Conservation (phyloP, 2,888 invertebrate genomes). For the Callyntrura guangdongensis region DNA sequence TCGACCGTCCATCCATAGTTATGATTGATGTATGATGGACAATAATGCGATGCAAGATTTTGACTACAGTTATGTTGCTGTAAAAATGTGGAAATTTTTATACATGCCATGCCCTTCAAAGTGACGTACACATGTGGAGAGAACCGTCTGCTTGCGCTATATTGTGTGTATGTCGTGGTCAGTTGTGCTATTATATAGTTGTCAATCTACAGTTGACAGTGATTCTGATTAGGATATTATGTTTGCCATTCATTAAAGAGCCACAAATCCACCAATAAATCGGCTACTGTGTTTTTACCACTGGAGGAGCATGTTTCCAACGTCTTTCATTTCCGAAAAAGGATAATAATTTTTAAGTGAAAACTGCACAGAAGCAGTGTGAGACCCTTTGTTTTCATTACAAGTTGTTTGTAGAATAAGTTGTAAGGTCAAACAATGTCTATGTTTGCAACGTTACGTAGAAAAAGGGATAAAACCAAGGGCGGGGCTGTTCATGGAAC, state of each 20-base stretch:
- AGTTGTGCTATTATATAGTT: not conserved
- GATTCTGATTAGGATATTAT: not conserved
- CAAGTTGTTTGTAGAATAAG: not conserved
- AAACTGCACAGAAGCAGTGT: not conserved
- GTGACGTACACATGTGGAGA: constrained; percentile 36
- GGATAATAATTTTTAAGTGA: constrained; percentile 43
- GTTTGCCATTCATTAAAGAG: not conserved
- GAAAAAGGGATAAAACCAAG: constrained; percentile 72
- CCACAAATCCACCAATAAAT: not conserved
- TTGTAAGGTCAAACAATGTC: constrained; percentile 71
- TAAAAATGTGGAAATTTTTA: constrained; percentile 10
- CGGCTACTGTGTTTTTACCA: not conserved
- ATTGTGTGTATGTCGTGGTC: not conserved
- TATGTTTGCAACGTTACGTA: constrained; percentile 81
- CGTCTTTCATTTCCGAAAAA: constrained; percentile 17
- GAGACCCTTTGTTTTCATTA: not conserved
- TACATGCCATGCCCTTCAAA: constrained; percentile 48
- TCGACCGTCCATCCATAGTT: constrained; percentile 2
- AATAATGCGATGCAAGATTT: not conserved
- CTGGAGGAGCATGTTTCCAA: constrained; percentile 20
- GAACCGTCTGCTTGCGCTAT: constrained; percentile 19
- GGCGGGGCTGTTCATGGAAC: constrained; percentile 65
- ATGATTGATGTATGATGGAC: constrained; percentile 35
- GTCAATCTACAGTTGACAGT: not conserved
- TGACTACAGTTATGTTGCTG: not conserved